phyloP scores from a whole-genome alignment of 1,140 invertebrate species.

The Drosophila repleta region DNA sequence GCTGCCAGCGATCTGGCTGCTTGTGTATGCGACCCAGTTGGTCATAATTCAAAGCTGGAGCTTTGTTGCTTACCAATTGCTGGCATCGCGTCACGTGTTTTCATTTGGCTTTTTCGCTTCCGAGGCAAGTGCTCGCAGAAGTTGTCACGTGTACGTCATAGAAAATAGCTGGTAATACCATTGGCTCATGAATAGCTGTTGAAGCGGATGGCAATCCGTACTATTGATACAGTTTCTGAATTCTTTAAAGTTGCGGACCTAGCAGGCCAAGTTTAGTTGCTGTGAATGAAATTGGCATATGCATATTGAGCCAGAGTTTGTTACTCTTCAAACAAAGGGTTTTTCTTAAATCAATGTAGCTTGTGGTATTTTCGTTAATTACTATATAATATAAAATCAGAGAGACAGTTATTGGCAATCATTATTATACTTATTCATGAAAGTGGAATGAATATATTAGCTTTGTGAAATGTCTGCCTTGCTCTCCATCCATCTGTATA shows the following conservation, averaged over 20 bases:
- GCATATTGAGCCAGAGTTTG: slow-evolving; percentile 4
- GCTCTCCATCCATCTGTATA: no score
- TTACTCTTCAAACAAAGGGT: slow-evolving; percentile 7
- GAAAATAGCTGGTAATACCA: slow-evolving; percentile 70
- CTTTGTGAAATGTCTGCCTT: no score
- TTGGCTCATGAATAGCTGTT: slow-evolving; percentile 61
- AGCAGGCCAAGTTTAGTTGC: slow-evolving; percentile 1
- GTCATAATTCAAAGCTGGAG: slow-evolving; percentile 73
- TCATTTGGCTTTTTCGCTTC: slow-evolving; percentile 64
- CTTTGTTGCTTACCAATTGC: slow-evolving; percentile 78
- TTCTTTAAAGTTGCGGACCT: not conserved
- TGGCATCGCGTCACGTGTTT: slow-evolving; percentile 66
- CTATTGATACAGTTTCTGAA: slow-evolving; percentile 16
- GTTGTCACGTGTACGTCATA: slow-evolving; percentile 69
- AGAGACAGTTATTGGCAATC: no score
- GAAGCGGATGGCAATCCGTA: slow-evolving; percentile 1
- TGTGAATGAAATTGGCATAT: not conserved
- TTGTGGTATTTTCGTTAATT: no score
- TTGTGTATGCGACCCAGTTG: slow-evolving; percentile 59
- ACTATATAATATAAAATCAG: no score
- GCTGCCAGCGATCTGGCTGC: slow-evolving; percentile 20
- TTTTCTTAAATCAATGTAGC: slow-evolving; percentile 14
- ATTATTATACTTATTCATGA: no score
- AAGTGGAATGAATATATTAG: no score
- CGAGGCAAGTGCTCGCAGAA: slow-evolving; percentile 46